Evolutionary conservation across 2,113 vertebrate genomes (phyloP).

Genomic region (Pelobates fuscus): DNA sequence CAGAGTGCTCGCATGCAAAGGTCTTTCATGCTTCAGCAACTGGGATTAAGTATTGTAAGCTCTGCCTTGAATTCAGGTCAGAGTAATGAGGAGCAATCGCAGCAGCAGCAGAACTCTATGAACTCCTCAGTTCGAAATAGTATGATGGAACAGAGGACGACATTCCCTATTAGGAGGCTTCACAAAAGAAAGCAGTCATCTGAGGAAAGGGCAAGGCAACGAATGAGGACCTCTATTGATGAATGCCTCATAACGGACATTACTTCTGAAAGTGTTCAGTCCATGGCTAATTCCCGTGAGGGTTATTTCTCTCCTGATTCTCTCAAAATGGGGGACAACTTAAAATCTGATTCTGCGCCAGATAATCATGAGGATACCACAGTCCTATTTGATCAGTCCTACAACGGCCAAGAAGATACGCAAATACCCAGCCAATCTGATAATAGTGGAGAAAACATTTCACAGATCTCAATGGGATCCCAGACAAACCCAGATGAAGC

Average conservation of each 20-base stretch:
- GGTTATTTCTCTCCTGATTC: conserved; percentile 86
- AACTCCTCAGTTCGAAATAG: conserved; percentile 65
- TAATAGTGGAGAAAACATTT: conserved; percentile 69
- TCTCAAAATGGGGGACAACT: conserved; percentile 83
- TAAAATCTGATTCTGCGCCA: conserved; percentile 68
- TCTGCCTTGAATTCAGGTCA: conserved; percentile 78
- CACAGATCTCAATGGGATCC: conserved; percentile 70
- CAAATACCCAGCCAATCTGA: conserved; percentile 96
- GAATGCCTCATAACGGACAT: conserved; percentile 68
- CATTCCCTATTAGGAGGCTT: conserved; percentile 85
- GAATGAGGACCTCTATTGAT: conserved; percentile 72
- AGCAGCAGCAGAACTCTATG: conserved; percentile 56
- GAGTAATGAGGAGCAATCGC: conserved; percentile 60
- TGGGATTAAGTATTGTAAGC: conserved; percentile 91
- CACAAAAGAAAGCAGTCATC: conserved; percentile 90
- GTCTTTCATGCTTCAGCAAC: conserved; percentile 93
- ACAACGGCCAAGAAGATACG: conserved; percentile 82
- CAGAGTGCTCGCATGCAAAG: conserved; percentile 86
- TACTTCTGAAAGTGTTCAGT: conserved; percentile 60
- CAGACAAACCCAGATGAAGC: conserved; percentile 69
- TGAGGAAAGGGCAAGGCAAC: conserved; percentile 83
- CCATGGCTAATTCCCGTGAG: conserved; percentile 65
- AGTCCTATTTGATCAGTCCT: conserved; percentile 71
- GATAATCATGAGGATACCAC: conserved; percentile 68
- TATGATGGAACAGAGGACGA: conserved; percentile 76